These are phyloP conservation scores for Acrocephalus scirpaceus DNA, from an alignment of 2,797 vertebrate species.

Conservation along the genomic window DNA sequence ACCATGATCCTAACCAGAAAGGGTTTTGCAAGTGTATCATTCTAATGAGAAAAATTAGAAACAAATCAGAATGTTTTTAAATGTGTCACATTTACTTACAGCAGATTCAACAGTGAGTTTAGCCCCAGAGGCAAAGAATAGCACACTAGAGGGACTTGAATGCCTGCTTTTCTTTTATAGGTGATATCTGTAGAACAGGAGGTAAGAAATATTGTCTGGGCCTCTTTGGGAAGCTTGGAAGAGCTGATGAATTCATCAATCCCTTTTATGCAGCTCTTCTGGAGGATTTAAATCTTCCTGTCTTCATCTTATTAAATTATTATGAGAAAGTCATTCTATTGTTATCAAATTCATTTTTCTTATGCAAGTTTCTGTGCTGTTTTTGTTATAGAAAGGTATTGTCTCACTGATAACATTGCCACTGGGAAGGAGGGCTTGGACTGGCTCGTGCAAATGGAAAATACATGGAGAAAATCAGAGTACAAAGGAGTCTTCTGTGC, in stretches of 20 bases:
- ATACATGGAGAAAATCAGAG: neutral
- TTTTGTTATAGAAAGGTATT: constrained; percentile 46
- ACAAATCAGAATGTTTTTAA: neutral
- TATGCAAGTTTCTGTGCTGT: constrained; percentile 18
- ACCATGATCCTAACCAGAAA: neutral
- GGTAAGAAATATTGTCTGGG: neutral
- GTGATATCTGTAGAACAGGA: constrained; percentile 4
- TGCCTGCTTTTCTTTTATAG: neutral
- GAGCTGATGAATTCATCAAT: constrained; percentile 28
- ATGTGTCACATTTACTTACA: neutral
- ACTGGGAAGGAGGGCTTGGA: neutral
- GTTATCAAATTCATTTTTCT: constrained; percentile 56
- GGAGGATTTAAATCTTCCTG: constrained; percentile 54
- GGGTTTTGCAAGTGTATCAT: neutral
- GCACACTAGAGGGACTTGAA: neutral
- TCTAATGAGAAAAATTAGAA: constrained; percentile 7
- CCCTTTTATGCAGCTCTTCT: constrained; percentile 27
- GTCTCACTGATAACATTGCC: constrained; percentile 31
- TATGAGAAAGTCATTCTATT: constrained; percentile 43
- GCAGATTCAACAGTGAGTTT: neutral
- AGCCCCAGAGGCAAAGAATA: neutral
- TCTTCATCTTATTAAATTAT: constrained; percentile 50
- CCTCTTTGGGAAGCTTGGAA: constrained; percentile 28
- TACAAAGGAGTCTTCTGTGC: neutral
- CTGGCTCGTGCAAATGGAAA: constrained; percentile 31